These are phyloP conservation scores for Wiebesia pumilae DNA, from an alignment of 1,140 invertebrate species.

Conservation along the genomic window DNA sequence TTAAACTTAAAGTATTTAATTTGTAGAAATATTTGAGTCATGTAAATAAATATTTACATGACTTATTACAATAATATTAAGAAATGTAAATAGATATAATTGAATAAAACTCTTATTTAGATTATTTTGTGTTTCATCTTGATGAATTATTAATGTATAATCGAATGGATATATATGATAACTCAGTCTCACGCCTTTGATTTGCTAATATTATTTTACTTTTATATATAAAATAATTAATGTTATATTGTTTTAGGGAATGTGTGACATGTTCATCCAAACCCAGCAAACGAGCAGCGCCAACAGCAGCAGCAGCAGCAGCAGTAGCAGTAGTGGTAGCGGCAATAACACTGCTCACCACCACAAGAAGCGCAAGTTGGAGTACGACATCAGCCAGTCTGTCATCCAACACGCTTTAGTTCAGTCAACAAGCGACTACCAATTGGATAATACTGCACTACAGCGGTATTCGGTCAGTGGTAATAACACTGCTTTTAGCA, in stretches of 20 bases:
- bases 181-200: too few species aligned
- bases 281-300: constrained; percentile 78
- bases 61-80: too few species aligned
- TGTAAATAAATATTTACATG: too few species aligned
- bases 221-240: too few species aligned
- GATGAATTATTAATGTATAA: too few species aligned
- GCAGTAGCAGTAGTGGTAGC: constrained; percentile 73
- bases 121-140: too few species aligned
- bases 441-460: constrained; percentile 59
- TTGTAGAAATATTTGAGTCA: too few species aligned
- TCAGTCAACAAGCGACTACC: constrained; percentile 72
- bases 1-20: too few species aligned
- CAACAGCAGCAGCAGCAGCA: constrained; percentile 75
- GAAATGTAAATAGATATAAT: too few species aligned
- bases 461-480: constrained; percentile 71
- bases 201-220: too few species aligned
- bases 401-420: constrained; percentile 74
- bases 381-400: constrained; percentile 75
- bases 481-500: constrained; percentile 70
- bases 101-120: too few species aligned
- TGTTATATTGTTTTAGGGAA: constrained; percentile 74
- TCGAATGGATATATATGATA: too few species aligned
- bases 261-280: constrained; percentile 85
- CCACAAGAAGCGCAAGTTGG: constrained; percentile 77
- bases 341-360: constrained; percentile 71